Evolutionary conservation across 2,113 vertebrate genomes (phyloP).

Genomic region (Circaetus gallicus): DNA sequence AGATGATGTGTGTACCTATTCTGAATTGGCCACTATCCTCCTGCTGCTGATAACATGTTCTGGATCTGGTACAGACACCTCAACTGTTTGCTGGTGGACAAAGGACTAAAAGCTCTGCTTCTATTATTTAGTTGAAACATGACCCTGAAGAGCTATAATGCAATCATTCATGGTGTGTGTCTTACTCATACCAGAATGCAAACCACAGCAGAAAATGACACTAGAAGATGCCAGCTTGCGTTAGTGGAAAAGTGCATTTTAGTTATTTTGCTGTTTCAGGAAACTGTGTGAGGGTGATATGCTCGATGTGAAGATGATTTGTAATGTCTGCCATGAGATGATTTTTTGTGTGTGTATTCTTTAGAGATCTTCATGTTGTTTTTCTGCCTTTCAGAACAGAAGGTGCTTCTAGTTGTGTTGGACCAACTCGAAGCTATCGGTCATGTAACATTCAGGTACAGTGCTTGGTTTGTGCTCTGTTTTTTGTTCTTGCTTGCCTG

Average conservation of each 20-base stretch:
- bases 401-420: constrained; percentile 84
- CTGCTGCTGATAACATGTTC: not conserved
- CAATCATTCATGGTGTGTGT: not conserved
- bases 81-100: not conserved
- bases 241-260: not conserved
- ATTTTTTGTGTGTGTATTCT: not conserved
- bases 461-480: not conserved
- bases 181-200: not conserved
- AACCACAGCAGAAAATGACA: not conserved
- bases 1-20: not conserved
- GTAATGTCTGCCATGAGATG: not conserved
- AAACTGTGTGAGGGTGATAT: not conserved
- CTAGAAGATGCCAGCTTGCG: not conserved
- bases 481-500: not conserved
- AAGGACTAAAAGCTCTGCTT: not conserved
- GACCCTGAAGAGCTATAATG: not conserved
- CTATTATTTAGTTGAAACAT: not conserved
- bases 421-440: constrained; percentile 81
- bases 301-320: not conserved
- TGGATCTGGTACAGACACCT: not conserved
- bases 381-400: constrained; percentile 77
- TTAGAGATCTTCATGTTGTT: not conserved
- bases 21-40: not conserved
- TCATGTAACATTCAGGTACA: constrained; percentile 88
- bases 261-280: not conserved